A percentile compares a stretch with the other conserved stretches of the same genome.
Conservation (phyloP, 2,888 invertebrate species). For the Meloe dianella region DNA sequence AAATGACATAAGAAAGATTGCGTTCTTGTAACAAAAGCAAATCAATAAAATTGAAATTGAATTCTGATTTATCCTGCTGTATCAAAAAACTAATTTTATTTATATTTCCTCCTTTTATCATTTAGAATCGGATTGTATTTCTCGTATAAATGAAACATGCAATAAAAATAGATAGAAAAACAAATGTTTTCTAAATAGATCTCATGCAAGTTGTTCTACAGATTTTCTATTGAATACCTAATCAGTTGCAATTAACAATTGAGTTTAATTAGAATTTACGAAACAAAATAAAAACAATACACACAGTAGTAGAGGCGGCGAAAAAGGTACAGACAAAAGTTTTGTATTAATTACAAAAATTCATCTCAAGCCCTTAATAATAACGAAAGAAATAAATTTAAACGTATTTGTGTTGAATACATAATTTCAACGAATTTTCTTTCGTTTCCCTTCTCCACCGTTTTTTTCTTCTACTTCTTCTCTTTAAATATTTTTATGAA, state of each 20-base stretch:
- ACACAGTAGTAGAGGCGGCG: no score
- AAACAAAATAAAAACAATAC: not conserved
- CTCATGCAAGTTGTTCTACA: not conserved
- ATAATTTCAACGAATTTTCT: not conserved
- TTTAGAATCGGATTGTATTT: not conserved
- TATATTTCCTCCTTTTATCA: slow-evolving; percentile 31
- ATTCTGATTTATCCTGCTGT: slow-evolving; percentile 41
- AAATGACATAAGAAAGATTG: slow-evolving; percentile 1
- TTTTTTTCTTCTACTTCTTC: not conserved
- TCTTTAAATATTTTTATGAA: not conserved
- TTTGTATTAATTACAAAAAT: not conserved
- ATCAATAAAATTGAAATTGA: slow-evolving; percentile 44
- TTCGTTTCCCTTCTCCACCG: not conserved
- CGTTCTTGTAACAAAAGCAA: slow-evolving; percentile 30
- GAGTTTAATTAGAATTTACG: not conserved
- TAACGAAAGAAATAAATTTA: not conserved
- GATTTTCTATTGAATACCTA: not conserved
- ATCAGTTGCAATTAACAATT: not conserved
- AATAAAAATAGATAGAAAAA: not conserved
- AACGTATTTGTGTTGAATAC: not conserved
- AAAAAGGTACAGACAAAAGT: no score
- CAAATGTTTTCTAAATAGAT: not conserved
- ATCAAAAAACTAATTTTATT: slow-evolving; percentile 37
- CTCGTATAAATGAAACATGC: not conserved
- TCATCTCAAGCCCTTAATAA: not conserved